Base-by-base conservation (phyloP, 2,888 invertebrate genomes). In the Criorhina ranunculi region DNA sequence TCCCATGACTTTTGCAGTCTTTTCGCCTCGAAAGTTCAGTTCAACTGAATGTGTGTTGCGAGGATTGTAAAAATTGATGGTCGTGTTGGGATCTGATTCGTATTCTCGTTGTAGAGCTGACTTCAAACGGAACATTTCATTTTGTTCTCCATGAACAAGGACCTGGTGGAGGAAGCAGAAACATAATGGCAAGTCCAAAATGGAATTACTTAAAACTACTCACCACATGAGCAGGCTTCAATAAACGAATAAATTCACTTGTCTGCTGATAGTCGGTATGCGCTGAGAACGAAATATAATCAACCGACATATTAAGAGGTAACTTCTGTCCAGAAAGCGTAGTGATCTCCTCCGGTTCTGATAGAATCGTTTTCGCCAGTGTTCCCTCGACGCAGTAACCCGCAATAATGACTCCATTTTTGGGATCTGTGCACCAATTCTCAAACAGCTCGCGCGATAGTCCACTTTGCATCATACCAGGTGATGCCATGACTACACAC, bases 381-480 rank as follows among this genome's bases (percentile, higher is more conserved):
- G 98, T 98, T 42, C 98, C 97, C 91, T 97, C 97, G 0, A 97
- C 97, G 90, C 97, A 97, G 90, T 97, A 97, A 92, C 99, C 99
- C 76, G 99, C 99, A 88, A 99, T 99, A 82, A 99, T 99, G 86
- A 98, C 98, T 0, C 99, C 99, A 91, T 99, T 99, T 91, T 99
- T 98, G 8, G 98, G 94, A 92, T 99, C 99, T 0, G 98, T 97
- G 92, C 99, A 99, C 99, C 99, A 99, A 8, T 95, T 96, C 93
- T 99, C 99, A 93, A 99, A 99, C 53, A 99, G 93, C 91, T 99
- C 99, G 35, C 99, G 93, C 0, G 98, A 99, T 19, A 99, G 93
- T 0, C 99, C 99, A 88, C 97, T 98, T 93, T 99, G 99, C 97
- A 99, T 97, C 99, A 99, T 99, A 90, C 99, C 99, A 0, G 99